phyloP scores from a whole-genome alignment of 2,113 vertebrate genomes.

The Mus musculus region DNA sequence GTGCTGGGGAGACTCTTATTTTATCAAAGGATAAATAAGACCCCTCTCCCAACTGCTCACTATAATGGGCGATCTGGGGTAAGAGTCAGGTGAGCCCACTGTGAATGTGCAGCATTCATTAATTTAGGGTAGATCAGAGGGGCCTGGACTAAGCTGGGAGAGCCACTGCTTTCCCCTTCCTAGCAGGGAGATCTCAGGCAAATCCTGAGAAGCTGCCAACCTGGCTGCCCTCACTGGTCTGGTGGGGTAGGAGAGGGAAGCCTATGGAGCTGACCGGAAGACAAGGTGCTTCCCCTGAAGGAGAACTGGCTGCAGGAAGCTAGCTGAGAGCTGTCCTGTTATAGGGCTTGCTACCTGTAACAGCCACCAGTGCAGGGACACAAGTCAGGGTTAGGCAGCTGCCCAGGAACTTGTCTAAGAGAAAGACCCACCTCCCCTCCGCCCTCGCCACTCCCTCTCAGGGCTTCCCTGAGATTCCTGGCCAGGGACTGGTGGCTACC shows the following conservation, averaged over 20 bases:
- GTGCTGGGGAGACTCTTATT: not conserved
- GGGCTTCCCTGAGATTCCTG: not conserved
- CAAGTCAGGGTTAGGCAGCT: no score
- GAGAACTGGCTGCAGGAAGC: not conserved
- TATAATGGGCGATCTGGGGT: not conserved
- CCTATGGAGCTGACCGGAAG: not conserved
- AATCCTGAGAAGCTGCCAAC: not conserved
- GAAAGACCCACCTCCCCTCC: not conserved
- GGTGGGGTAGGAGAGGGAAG: not conserved
- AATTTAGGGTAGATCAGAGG: not conserved
- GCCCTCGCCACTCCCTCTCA: not conserved
- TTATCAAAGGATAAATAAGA: conserved; percentile 22
- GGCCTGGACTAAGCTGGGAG: not conserved
- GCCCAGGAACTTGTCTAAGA: not conserved
- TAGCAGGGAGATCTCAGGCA: not conserved
- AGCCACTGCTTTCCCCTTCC: not conserved
- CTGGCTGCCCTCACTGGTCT: not conserved
- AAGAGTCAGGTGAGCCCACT: not conserved
- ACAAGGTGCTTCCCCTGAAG: not conserved
- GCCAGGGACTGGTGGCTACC: not conserved
- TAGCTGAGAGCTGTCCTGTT: not conserved
- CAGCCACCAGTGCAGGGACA: not conserved
- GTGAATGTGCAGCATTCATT: not conserved
- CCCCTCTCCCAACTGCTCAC: not conserved
- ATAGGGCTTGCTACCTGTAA: not conserved